Evolutionary conservation across 2,888 invertebrate genomes (phyloP).

Genomic region (Gastracanthus pulcherrimus): DNA sequence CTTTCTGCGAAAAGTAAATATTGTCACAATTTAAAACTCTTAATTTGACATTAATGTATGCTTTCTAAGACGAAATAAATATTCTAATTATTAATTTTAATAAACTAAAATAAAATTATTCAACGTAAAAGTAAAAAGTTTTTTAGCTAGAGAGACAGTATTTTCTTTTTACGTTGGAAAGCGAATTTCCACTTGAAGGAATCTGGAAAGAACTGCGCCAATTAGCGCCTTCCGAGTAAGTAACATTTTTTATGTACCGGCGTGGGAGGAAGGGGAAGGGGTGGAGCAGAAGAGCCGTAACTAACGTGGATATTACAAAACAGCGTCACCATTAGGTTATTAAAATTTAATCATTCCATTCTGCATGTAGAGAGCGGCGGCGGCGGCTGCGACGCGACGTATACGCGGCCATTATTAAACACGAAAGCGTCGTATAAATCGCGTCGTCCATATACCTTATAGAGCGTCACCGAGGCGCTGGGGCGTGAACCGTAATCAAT

Average conservation of each 20-base stretch:
- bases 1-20: too few species aligned
- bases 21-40: too few species aligned
- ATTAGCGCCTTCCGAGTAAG: slow-evolving; percentile 10
- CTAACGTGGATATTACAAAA: slow-evolving; percentile 19
- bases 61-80: too few species aligned
- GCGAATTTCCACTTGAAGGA: too few species aligned
- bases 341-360: slow-evolving; percentile 62
- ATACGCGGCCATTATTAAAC: slow-evolving; percentile 44
- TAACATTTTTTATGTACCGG: slow-evolving; percentile 11
- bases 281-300: neutral
- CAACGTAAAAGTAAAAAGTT: too few species aligned
- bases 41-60: too few species aligned
- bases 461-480: slow-evolving; percentile 5
- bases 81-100: too few species aligned
- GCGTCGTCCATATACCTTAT: slow-evolving; percentile 38
- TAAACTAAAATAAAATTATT: too few species aligned
- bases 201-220: neutral
- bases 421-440: slow-evolving; percentile 51
- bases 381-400: neutral
- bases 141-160: too few species aligned
- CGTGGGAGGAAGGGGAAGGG: neutral
- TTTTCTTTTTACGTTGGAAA: too few species aligned
- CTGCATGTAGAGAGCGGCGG: neutral
- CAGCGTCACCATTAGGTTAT: slow-evolving; percentile 59
- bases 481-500: slow-evolving; percentile 48